Base-by-base conservation (phyloP, 2,888 invertebrate species). In the Stegana nigrithorax region DNA sequence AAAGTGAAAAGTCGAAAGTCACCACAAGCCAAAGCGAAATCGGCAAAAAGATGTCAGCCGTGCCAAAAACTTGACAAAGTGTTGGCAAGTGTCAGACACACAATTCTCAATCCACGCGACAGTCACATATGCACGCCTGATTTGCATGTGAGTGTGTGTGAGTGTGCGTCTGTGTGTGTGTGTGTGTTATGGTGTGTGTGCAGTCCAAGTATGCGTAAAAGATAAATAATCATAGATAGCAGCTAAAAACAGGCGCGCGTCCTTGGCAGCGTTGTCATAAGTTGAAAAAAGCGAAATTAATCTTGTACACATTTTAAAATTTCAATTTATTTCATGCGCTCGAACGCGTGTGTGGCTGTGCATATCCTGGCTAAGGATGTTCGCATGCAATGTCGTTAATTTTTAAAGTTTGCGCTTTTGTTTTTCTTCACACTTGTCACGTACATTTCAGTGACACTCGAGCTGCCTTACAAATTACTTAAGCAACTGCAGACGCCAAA, bases 11-110 rank as follows among this genome's bases (percentile, higher is more conserved):
- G 47, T 47, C 47, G 23, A 47, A 55, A 55, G 53, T 55, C 32
- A 36, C 57, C 72, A 72, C 59, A 62, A 64, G 53, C 61, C 47
- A 26, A 21, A 14, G 29, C 10, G 36, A 42, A n/a, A 66, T n/a
- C n/a, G n/a, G n/a, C n/a, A n/a, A 64, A 62, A 63, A 65, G 63
- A 70, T 73, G 75, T 79, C 75, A 75, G 75, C 12, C 73, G 72
- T 75, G 74, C 75, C 79, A 75, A 79, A 76, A 79, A 79, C 66
- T 76, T 76, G 76, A 76, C 76, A 76, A 76, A 76, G 78, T 75
- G 78, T 72, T 67, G 75, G 80, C 78, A 72, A 76, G 73, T 76
- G 76, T 76, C 76, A 73, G 63, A 65, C 64, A 45, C 73, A 73
- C 67, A 56, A 32, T 55, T 12, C 8, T 58, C 62, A 42, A 60